Conservation (phyloP, 1,140 invertebrate genomes). For the Drosophila erecta region DNA sequence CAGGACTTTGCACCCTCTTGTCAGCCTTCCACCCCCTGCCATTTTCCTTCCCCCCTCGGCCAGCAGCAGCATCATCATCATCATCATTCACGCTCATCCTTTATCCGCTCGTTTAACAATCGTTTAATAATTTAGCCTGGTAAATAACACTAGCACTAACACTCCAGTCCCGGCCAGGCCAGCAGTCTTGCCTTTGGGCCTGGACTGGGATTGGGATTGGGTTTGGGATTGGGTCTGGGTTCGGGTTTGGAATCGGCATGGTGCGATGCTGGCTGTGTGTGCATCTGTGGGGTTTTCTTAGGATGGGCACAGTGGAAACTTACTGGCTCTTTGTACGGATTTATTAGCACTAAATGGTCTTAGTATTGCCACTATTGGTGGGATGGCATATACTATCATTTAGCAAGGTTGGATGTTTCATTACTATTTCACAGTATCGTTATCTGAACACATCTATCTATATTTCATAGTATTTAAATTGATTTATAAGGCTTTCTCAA, state of each 20-base stretch:
- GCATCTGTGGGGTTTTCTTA: slow-evolving; percentile 25
- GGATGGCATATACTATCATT: not conserved
- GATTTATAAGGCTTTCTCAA: too few species aligned
- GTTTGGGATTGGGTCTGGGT: too few species aligned
- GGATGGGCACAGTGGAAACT: slow-evolving; percentile 39
- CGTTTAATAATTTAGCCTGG: slow-evolving; percentile 83
- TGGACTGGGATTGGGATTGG: slow-evolving; percentile 7
- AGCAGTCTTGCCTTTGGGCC: slow-evolving; percentile 19
- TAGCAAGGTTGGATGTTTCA: too few species aligned
- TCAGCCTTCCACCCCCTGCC: slow-evolving; percentile 5
- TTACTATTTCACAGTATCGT: too few species aligned
- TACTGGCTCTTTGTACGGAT: not conserved
- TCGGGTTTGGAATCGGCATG: not conserved
- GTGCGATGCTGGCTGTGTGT: slow-evolving; percentile 15
- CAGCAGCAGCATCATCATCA: slow-evolving; percentile 52
- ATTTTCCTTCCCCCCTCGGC: slow-evolving; percentile 25
- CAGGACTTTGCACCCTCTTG: slow-evolving; percentile 26
- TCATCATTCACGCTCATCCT: slow-evolving; percentile 82
- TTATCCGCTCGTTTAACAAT: slow-evolving; percentile 83
- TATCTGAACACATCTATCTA: too few species aligned
- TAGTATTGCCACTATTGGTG: not conserved
- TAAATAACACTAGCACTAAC: slow-evolving; percentile 80
- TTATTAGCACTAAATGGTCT: not conserved
- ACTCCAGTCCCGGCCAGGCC: slow-evolving; percentile 36
- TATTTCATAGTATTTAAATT: too few species aligned